Evolutionary conservation across 2,888 invertebrate species (phyloP).

Genomic region (Drosophila subsilvestris): DNA sequence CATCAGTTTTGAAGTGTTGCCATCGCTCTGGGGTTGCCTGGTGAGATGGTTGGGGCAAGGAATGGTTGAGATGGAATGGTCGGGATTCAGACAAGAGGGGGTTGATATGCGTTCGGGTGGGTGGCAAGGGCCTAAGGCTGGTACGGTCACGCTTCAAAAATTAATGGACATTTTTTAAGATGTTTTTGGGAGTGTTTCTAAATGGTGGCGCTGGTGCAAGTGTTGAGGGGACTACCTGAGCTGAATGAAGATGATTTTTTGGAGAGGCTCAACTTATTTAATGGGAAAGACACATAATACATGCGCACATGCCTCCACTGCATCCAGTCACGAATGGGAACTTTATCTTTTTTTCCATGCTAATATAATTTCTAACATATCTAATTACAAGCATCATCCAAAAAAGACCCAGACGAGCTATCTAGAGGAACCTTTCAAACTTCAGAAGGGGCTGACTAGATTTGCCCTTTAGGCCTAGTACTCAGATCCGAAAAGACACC

Average conservation of each 20-base stretch:
- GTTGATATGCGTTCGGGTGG: not conserved
- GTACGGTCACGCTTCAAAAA: conserved; percentile 36
- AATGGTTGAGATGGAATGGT: not conserved
- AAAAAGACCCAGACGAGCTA: too few species aligned
- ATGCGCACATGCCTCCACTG: not conserved
- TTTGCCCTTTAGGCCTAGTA: not conserved
- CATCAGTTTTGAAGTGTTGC: conserved; percentile 73
- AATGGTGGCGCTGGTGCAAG: too few species aligned
- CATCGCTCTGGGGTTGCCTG: conserved; percentile 18
- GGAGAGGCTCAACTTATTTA: conserved; percentile 5
- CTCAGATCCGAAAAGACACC: too few species aligned
- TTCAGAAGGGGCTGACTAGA: not conserved
- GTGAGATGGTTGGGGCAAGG: not conserved
- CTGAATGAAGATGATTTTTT: conserved; percentile 25
- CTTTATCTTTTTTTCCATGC: too few species aligned
- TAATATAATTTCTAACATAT: too few species aligned
- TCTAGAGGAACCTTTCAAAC: not conserved
- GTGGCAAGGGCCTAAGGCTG: not conserved
- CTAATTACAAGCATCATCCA: too few species aligned
- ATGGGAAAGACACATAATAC: conserved; percentile 44
- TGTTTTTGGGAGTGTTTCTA: not conserved
- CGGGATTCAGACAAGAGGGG: not conserved
- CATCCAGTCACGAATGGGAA: too few species aligned
- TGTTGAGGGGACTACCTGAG: conserved; percentile 5
- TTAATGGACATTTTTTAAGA: conserved; percentile 42